A percentile compares a stretch with the other conserved stretches of the same genome.
These are phyloP conservation scores for Sturmia bella DNA, from an alignment of 2,888 invertebrate genomes.

Conservation along the genomic window DNA sequence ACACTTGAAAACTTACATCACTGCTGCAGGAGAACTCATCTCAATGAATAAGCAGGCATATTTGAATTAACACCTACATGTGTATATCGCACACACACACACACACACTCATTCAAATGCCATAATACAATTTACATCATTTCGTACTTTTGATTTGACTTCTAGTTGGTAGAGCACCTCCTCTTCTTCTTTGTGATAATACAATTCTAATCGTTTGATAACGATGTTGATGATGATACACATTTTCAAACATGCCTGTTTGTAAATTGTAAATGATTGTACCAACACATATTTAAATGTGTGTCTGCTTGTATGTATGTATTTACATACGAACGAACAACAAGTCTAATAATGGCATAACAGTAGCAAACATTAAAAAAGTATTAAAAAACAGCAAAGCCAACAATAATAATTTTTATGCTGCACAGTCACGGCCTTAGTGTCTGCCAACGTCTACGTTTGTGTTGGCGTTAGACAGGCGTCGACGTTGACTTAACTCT, in stretches of 20 bases:
- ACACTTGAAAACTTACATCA: constrained; percentile 59
- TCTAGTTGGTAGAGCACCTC: constrained; percentile 17
- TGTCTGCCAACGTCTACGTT: constrained; percentile 14
- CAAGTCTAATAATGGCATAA: constrained; percentile 37
- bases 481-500: constrained; percentile 25
- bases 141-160: constrained; percentile 43
- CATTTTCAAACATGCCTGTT: constrained; percentile 11
- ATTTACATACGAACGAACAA: background rate
- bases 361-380: constrained; percentile 33
- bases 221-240: constrained; percentile 56
- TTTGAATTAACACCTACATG: constrained; percentile 11
- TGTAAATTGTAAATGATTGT: constrained; percentile 18
- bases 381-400: constrained; percentile 4
- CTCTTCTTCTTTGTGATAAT: constrained; percentile 53
- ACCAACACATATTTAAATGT: background rate
- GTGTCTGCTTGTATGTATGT: too few relatives aligned
- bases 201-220: constrained; percentile 65
- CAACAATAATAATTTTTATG: constrained; percentile 14
- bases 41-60: constrained; percentile 5
- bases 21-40: constrained; percentile 17
- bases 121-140: constrained; percentile 32
- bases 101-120: background rate
- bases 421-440: constrained; percentile 20
- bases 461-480: constrained; percentile 24
- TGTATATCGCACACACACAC: background rate